Percentiles rank a stretch among this genome's conserved stretches.
These are phyloP conservation scores for Drosophila emarginata DNA, from an alignment of 2,888 invertebrate genomes.

Conservation along the genomic window DNA sequence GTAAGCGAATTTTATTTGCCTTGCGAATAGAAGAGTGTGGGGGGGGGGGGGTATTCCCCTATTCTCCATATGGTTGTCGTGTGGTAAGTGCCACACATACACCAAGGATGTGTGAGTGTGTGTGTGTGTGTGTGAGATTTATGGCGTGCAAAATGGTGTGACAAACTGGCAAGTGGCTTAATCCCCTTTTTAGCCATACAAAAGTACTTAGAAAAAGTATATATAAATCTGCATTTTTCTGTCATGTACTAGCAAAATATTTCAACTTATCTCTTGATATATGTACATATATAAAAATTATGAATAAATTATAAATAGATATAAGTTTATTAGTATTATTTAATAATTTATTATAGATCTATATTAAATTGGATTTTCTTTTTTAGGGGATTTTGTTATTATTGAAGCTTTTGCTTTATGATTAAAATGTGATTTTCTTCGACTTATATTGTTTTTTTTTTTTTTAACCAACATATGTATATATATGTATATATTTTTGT, in stretches of 20 bases:
- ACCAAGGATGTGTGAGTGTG: conserved; percentile 12
- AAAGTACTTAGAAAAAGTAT: neutral
- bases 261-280: neutral
- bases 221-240: conserved; percentile 1
- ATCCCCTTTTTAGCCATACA: conserved; percentile 14
- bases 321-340: neutral
- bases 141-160: conserved; percentile 44
- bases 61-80: conserved; percentile 4
- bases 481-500: too few species aligned
- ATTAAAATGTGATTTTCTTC: too few species aligned
- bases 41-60: neutral
- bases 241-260: neutral
- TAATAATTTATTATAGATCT: too few species aligned
- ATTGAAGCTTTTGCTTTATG: too few species aligned
- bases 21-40: neutral
- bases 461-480: too few species aligned
- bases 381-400: too few species aligned
- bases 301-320: neutral
- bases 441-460: too few species aligned
- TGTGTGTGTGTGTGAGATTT: conserved; percentile 25
- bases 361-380: too few species aligned
- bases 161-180: conserved; percentile 38
- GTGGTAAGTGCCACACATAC: too few species aligned
- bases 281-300: neutral
- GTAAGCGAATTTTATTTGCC: neutral